These are phyloP conservation scores for Siniperca chuatsi DNA, from an alignment of 2,113 vertebrate genomes.

Conservation along the genomic window DNA sequence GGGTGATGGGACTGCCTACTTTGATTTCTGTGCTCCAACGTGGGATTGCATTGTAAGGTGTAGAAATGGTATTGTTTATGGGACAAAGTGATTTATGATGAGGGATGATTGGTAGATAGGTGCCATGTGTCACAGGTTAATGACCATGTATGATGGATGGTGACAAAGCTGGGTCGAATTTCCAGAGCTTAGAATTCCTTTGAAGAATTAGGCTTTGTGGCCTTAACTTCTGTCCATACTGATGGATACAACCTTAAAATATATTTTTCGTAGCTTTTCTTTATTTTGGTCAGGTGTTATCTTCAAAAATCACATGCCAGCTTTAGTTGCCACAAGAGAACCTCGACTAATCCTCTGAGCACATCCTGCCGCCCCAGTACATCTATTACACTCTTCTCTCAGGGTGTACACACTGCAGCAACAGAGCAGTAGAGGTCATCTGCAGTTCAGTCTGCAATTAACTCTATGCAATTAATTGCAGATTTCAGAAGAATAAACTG, in stretches of 20 bases:
- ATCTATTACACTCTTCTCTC: conserved; percentile 47
- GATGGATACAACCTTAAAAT: conserved; percentile 1
- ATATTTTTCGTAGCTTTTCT: not conserved
- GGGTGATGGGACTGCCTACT: not conserved
- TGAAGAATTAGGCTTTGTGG: conserved; percentile 20
- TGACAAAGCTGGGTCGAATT: conserved; percentile 58
- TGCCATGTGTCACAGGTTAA: conserved; percentile 67
- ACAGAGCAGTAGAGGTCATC: conserved; percentile 64
- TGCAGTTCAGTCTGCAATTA: conserved; percentile 76
- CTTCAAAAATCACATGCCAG: conserved; percentile 45
- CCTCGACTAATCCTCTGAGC: conserved; percentile 41
- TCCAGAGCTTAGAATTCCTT: conserved; percentile 41
- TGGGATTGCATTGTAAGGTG: conserved; percentile 32
- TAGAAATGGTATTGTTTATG: conserved; percentile 40
- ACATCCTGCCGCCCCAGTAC: conserved; percentile 30
- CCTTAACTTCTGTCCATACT: not conserved
- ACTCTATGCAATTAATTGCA: conserved; percentile 71
- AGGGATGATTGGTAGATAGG: conserved; percentile 53
- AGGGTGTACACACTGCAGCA: conserved; percentile 36
- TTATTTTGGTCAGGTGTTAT: conserved; percentile 42
- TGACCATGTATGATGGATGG: conserved; percentile 66
- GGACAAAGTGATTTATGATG: conserved; percentile 64
- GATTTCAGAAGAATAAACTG: conserved; percentile 70
- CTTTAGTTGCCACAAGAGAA: conserved; percentile 42
- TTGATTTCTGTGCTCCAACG: conserved; percentile 27